Base-by-base conservation (phyloP, 1,140 invertebrate genomes). In the Teleogryllus occipitalis region DNA sequence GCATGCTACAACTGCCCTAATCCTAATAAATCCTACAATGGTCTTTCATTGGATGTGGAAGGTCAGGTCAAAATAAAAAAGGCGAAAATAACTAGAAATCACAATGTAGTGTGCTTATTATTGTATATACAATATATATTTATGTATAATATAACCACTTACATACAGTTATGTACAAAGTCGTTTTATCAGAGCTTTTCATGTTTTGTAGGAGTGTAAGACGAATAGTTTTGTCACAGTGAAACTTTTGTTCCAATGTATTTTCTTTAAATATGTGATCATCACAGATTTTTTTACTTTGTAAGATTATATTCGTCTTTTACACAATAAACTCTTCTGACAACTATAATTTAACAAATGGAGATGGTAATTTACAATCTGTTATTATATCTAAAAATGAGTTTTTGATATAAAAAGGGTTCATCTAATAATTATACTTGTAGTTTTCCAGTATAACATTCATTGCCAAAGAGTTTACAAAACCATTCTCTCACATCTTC, bases 341-440 rank as follows among this genome's bases (percentile, higher is more conserved):
- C 54, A 65, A 65, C 54, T 65, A 65, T 65, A 65, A 65, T 65
- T 65, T 65, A 65, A 65, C 54, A 65, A 65, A 65, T 65, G 54
- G 54, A 65, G 18, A 65, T 65, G 54, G 54, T 65, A 65, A 65
- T 65, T 65, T 65, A 65, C 54, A 65, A 65, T 65, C 54, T 65
- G 54, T 14, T 65, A 39, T 39, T 39, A 65, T 65, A 65, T 65
- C 54, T 65, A 65, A 65, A 65, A 65, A 65, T 65, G 54, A 65
- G 10, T 65, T 39, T n/a, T 65, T 65, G 10, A 65, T 65, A 65
- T 65, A 65, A 65, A 65, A 65, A 65, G 54, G 54, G 54, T 65
- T 65, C 18, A 18, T 65, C 54, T 65, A 65, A 65, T 65, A 14
- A 65, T 65, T 65, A 65, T 18, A 65, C 54, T 65, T 18, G 18